Evolutionary conservation across 2,113 vertebrate genomes (phyloP).

Genomic region (Odocoileus virginianus): DNA sequence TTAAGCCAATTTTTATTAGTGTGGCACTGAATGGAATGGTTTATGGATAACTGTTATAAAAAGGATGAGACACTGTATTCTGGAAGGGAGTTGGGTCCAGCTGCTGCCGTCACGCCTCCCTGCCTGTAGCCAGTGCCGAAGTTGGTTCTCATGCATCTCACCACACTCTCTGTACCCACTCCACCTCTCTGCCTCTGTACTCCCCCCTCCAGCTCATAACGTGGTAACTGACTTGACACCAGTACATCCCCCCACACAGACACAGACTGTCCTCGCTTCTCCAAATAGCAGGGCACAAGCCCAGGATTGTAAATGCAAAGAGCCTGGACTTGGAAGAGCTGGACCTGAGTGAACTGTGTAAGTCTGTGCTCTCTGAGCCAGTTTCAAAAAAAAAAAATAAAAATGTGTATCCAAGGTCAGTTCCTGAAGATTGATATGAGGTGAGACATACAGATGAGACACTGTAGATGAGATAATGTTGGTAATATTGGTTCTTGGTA

Average conservation of each 20-base stretch:
- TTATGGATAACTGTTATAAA: background rate
- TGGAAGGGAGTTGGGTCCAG: background rate
- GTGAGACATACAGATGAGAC: background rate
- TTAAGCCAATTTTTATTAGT: background rate
- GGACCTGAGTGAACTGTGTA: background rate
- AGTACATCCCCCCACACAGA: fast-evolving
- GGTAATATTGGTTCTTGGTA: background rate
- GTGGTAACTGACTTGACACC: background rate
- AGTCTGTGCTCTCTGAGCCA: background rate
- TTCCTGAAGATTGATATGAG: background rate
- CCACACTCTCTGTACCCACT: fast-evolving
- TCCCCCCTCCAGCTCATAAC: background rate
- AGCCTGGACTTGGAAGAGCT: background rate
- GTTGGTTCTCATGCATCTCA: fast-evolving
- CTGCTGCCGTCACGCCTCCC: fast-evolving
- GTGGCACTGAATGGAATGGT: background rate
- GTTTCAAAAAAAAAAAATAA: background rate
- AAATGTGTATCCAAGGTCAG: fast-evolving
- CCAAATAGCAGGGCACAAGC: fast-evolving
- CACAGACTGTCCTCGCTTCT: fast-evolving
- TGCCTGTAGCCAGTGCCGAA: background rate
- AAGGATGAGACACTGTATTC: background rate
- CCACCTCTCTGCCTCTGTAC: too few species aligned
- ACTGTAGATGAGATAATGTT: background rate
- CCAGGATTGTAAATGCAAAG: background rate